These are phyloP conservation scores for Philaethria dido DNA, from an alignment of 2,888 invertebrate genomes.

Conservation along the genomic window DNA sequence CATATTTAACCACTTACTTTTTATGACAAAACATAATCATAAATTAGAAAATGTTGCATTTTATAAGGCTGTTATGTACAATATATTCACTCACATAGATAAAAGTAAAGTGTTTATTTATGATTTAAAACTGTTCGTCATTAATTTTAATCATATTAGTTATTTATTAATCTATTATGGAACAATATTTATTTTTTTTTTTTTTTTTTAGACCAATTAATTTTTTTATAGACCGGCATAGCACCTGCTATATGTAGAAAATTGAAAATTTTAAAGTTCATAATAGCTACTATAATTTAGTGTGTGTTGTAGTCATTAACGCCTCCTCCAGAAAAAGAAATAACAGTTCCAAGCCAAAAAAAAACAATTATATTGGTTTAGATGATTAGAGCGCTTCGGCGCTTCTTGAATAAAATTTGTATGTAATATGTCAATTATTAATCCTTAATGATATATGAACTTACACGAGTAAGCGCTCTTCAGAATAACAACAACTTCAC, in stretches of 20 bases:
- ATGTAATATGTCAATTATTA: conserved; percentile 15
- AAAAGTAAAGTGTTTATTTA: neutral
- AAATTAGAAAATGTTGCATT: neutral
- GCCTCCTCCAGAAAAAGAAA: no score
- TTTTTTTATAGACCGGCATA: neutral
- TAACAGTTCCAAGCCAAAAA: no score
- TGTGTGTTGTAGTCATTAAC: no score
- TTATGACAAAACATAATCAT: neutral
- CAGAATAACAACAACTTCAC: neutral
- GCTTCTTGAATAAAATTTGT: conserved; percentile 1
- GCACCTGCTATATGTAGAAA: no score
- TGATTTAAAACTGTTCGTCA: neutral
- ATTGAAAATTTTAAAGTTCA: no score
- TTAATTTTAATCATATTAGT: neutral
- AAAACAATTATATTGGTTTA: no score
- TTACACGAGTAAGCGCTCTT: conserved; percentile 8
- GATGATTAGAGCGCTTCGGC: no score
- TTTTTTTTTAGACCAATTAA: neutral
- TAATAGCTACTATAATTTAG: no score
- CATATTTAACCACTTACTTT: neutral
- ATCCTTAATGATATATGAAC: neutral
- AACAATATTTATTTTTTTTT: no score
- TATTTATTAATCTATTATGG: no score
- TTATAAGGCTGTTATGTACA: neutral
- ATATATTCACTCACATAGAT: neutral